Evolutionary conservation across 1,140 invertebrate genomes (phyloP).

Genomic region (Drosophila neocordata): DNA sequence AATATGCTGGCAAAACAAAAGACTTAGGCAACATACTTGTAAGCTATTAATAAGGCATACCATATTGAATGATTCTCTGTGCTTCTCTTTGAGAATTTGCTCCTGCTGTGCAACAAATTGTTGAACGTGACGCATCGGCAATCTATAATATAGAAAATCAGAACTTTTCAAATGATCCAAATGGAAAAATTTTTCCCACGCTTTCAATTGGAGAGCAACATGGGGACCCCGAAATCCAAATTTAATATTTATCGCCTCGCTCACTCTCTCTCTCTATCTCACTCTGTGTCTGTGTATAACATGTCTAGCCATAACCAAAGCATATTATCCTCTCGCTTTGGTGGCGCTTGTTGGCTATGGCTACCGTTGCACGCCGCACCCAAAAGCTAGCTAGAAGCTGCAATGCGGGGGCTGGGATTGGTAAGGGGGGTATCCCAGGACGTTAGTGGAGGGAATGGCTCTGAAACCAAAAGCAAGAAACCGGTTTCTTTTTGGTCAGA

Average conservation of each 20-base stretch:
- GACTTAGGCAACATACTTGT: slow-evolving; percentile 72
- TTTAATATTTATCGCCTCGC: slow-evolving; percentile 9
- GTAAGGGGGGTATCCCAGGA: slow-evolving; percentile 2
- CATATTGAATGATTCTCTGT: background rate
- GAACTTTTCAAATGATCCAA: slow-evolving; percentile 1
- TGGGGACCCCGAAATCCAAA: background rate
- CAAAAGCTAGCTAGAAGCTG: slow-evolving; percentile 39
- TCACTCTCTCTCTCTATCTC: background rate
- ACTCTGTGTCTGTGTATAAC: slow-evolving; percentile 27
- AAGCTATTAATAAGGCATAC: slow-evolving; percentile 30
- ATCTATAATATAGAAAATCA: background rate
- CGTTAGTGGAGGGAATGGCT: slow-evolving; percentile 24
- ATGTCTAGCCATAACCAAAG: slow-evolving; percentile 53
- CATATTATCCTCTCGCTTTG: slow-evolving; percentile 42
- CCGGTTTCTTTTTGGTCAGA: slow-evolving; percentile 15
- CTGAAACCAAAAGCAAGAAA: background rate
- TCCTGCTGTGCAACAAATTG: slow-evolving; percentile 37
- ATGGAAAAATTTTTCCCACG: slow-evolving; percentile 37
- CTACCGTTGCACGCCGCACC: slow-evolving; percentile 68
- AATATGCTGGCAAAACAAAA: slow-evolving; percentile 49
- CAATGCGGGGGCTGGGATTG: slow-evolving; percentile 18
- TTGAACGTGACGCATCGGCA: background rate
- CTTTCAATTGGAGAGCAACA: slow-evolving; percentile 29
- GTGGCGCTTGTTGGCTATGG: slow-evolving; percentile 64
- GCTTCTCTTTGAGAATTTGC: slow-evolving; percentile 11